Evolutionary conservation across 2,797 vertebrate genomes (phyloP), one percentile per base, ranked within the genome.

Genomic region (Gouania willdenowi): DNA sequence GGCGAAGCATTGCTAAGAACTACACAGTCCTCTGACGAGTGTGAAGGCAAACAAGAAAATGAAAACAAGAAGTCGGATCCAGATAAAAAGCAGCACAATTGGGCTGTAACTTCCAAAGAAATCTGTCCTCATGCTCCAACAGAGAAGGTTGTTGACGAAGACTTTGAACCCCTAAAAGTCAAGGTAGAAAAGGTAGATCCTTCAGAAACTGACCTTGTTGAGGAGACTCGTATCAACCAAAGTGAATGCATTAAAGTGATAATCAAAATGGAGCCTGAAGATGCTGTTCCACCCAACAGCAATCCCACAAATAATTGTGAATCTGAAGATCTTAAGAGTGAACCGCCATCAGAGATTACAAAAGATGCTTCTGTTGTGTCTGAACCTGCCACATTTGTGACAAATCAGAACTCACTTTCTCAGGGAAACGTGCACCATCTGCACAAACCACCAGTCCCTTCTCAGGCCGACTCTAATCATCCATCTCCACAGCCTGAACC

Each of bases 291-390:
- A 16, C 30, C 29, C 67, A 76, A 79, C 3, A 4, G 14, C 1
- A 83, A 18, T 1, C 52, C 86, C 53, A 85, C 41, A 71, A 91
- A 84, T 31, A 83, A 68, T 49, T 31, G 41, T 48, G 71, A 83
- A 31, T 45, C 65, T 14, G 63, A 73, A 36, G 60, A 80, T 39
- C 24, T 27, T 27, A 62, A 83, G 56, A 31, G 12, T 5, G 62
- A 71, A 50, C 26, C 40, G 2, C 37, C 29, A 12, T 31, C 28
- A 48, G 28, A 31, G 22, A 63, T 68, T 41, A 40, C 45, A 26
- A 24, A 41, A 4, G 23, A 55, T 13, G 22, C 22, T 19, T 34
- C 47, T 29, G 3, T 41, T 8, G 51, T 64, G 30, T 36, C 42
- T 12, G 61, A 40, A 39, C 20, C 17, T 32, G 43, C 26, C 7